phyloP scores from a whole-genome alignment of 2,888 invertebrate genomes.

The Pyrrhosoma nymphula region DNA sequence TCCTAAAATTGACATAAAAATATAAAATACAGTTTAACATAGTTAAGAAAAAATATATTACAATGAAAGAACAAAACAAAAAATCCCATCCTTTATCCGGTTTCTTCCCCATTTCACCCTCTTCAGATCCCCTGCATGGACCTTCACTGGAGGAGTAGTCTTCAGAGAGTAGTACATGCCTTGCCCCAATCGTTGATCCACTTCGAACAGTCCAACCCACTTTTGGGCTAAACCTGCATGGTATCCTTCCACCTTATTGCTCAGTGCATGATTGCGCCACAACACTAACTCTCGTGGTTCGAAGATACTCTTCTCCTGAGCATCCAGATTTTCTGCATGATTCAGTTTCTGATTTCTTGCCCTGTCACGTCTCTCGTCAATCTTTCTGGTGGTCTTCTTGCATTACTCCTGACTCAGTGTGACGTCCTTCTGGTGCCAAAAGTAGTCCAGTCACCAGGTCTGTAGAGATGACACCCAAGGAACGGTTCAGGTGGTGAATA shows the following conservation, averaged over 20 bases:
- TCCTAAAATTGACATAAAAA: no score
- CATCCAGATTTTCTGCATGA: background rate
- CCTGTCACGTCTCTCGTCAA: no score
- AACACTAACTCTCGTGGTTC: background rate
- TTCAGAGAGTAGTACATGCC: background rate
- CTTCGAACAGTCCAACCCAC: slow-evolving; percentile 2
- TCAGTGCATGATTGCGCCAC: background rate
- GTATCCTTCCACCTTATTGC: slow-evolving; percentile 11
- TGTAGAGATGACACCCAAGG: background rate
- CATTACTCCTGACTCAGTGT: background rate
- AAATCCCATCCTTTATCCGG: no score
- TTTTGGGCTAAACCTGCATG: slow-evolving; percentile 7
- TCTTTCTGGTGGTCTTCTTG: background rate
- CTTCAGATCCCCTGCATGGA: background rate
- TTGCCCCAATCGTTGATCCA: background rate
- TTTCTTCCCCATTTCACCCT: background rate
- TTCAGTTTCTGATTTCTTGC: background rate
- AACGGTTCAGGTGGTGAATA: no score
- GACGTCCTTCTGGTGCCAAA: background rate
- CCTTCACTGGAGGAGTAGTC: background rate
- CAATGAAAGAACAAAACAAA: no score
- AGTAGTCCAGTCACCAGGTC: background rate
- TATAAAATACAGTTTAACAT: no score
- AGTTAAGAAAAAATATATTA: no score
- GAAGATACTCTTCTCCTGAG: background rate